These are phyloP conservation scores for Drosophila stalkeri DNA, from an alignment of 2,888 invertebrate species.

Conservation along the genomic window DNA sequence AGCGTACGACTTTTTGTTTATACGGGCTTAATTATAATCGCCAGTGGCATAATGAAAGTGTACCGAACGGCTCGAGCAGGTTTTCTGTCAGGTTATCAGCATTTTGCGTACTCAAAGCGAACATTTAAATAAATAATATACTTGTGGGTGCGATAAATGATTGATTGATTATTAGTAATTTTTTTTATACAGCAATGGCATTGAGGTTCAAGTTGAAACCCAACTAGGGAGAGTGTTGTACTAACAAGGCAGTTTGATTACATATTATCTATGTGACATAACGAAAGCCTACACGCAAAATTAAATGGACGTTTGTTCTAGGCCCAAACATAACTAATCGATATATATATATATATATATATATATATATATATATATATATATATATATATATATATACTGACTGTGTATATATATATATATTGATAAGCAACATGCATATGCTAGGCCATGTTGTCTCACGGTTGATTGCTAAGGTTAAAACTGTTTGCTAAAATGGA, in stretches of 20 bases:
- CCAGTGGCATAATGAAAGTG: conserved; percentile 15
- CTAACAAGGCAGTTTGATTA: conserved; percentile 7
- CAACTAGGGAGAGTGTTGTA: background rate
- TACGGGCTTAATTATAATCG: conserved; percentile 22
- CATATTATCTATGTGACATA: background rate
- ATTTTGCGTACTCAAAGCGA: conserved; percentile 4
- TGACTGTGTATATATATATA: too few species aligned
- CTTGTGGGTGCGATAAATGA: conserved; percentile 15
- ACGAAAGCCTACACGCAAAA: conserved; percentile 7
- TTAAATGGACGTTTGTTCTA: background rate
- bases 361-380: too few species aligned
- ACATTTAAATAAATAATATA: background rate
- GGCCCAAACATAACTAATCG: background rate
- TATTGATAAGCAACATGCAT: background rate
- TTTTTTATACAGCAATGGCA: conserved; percentile 1
- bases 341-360: background rate
- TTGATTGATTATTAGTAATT: conserved; percentile 14
- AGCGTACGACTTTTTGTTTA: conserved; percentile 21
- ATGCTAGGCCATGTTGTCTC: background rate
- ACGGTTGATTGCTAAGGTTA: too few species aligned
- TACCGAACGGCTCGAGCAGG: conserved; percentile 5
- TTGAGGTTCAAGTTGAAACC: conserved; percentile 19
- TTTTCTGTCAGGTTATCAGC: conserved; percentile 20
- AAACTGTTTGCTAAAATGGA: background rate
- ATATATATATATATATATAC: too few species aligned